A percentile compares a stretch with the other conserved stretches of the same genome.
Conservation (phyloP, 1,140 invertebrate genomes). For the Mercenaria mercenaria region DNA sequence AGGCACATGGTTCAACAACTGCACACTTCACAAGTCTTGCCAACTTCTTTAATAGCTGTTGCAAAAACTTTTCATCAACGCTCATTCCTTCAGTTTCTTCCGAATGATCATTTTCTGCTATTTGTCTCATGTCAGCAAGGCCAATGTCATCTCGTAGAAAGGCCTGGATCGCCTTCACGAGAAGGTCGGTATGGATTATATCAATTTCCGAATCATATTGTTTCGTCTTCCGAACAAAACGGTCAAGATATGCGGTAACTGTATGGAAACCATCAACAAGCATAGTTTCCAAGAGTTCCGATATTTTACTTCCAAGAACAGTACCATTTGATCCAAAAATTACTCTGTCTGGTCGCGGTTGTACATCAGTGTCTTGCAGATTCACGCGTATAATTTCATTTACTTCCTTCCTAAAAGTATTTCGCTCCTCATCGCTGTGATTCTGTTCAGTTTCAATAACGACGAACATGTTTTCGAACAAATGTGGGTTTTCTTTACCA, state of each 20-base stretch:
- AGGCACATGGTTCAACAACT: background rate
- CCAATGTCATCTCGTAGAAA: too few species aligned
- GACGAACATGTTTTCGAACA: background rate
- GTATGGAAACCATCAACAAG: background rate
- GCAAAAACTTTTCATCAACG: background rate
- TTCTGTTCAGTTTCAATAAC: background rate
- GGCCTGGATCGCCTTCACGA: background rate
- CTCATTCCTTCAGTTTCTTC: background rate
- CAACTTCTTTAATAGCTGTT: background rate
- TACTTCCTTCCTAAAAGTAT: background rate
- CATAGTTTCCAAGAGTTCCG: background rate
- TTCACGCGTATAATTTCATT: background rate
- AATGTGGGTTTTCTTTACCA: background rate
- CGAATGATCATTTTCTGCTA: background rate
- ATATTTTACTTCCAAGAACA: background rate
- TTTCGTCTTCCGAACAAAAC: background rate
- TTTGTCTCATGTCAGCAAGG: too few species aligned
- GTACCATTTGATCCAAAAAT: background rate
- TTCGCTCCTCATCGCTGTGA: background rate
- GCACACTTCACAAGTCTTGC: background rate
- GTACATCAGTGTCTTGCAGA: background rate
- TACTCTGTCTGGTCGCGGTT: background rate
- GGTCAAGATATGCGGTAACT: background rate
- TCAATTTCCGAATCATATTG: background rate
- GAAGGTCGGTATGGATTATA: background rate